Evolutionary conservation across 2,888 invertebrate genomes (phyloP).

Genomic region (Habroteleia sp.): DNA sequence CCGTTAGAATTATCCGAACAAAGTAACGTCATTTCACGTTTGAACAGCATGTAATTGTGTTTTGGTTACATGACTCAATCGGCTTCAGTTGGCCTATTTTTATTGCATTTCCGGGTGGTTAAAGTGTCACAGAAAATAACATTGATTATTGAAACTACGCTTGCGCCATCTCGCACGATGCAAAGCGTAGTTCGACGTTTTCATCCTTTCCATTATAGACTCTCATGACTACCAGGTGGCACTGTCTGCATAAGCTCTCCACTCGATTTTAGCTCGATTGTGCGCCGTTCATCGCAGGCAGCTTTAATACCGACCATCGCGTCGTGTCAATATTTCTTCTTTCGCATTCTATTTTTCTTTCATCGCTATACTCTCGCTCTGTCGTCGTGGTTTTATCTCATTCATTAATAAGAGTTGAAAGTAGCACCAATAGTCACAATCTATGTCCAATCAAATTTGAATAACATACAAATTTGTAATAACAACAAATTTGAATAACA

Average conservation of each 20-base stretch:
- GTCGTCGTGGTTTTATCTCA: too few relatives aligned
- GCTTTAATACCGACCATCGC: conserved; percentile 63
- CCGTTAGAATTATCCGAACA: conserved; percentile 31
- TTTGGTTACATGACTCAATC: conserved; percentile 41
- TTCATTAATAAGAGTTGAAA: too few relatives aligned
- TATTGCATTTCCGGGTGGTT: conserved; percentile 30
- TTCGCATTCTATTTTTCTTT: neutral
- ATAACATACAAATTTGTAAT: too few relatives aligned
- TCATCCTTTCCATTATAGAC: conserved; percentile 50
- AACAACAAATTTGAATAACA: too few relatives aligned
- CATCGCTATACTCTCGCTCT: too few relatives aligned
- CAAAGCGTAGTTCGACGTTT: conserved; percentile 62
- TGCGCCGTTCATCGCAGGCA: conserved; percentile 46
- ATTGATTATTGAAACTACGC: conserved; percentile 63
- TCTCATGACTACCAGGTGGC: conserved; percentile 62
- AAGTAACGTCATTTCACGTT: conserved; percentile 44
- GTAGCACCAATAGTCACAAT: too few relatives aligned
- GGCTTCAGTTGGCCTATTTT: conserved; percentile 49
- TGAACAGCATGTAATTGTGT: conserved; percentile 38
- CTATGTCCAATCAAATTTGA: too few relatives aligned
- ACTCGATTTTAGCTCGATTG: conserved; percentile 54
- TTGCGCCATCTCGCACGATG: conserved; percentile 64
- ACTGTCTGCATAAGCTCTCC: conserved; percentile 62
- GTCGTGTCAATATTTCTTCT: neutral
- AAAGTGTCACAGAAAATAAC: conserved; percentile 50